Evolutionary conservation across 2,888 invertebrate species (phyloP).

Genomic region (Sympetrum striolatum): DNA sequence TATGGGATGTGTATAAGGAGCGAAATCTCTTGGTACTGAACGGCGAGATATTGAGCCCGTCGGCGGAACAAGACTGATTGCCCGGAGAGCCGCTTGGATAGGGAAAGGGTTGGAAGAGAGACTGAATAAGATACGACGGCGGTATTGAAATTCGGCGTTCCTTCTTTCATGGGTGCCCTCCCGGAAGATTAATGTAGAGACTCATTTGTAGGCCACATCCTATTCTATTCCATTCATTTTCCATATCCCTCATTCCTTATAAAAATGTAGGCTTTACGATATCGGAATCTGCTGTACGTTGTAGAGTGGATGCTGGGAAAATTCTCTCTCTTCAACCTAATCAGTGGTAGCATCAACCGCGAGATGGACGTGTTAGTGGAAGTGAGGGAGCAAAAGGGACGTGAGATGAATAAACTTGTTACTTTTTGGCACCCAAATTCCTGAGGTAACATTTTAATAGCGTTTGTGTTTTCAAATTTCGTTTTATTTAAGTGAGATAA

Average conservation of each 20-base stretch:
- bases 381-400: too few species aligned
- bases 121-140: not conserved
- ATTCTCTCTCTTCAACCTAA: too few species aligned
- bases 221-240: not conserved
- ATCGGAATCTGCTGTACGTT: not conserved
- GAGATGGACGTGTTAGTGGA: too few species aligned
- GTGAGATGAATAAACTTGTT: too few species aligned
- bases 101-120: not conserved
- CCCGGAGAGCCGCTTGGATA: not conserved
- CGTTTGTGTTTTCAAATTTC: too few species aligned
- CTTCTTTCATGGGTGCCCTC: not conserved
- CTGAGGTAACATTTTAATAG: too few species aligned
- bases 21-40: not conserved
- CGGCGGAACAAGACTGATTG: constrained; percentile 31
- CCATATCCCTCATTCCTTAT: not conserved
- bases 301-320: too few species aligned
- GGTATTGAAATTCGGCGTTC: constrained; percentile 19
- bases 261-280: not conserved
- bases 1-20: not conserved
- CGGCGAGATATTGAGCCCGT: constrained; percentile 30
- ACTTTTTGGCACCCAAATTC: too few species aligned
- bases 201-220: not conserved
- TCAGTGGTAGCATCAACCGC: too few species aligned
- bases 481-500: too few species aligned
- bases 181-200: constrained; percentile 21